Percentiles rank a stretch among this genome's conserved stretches.
Conservation (phyloP, 30 jellyfish, hydroid and myxozoan species). For the Catostylus mosaicus region DNA sequence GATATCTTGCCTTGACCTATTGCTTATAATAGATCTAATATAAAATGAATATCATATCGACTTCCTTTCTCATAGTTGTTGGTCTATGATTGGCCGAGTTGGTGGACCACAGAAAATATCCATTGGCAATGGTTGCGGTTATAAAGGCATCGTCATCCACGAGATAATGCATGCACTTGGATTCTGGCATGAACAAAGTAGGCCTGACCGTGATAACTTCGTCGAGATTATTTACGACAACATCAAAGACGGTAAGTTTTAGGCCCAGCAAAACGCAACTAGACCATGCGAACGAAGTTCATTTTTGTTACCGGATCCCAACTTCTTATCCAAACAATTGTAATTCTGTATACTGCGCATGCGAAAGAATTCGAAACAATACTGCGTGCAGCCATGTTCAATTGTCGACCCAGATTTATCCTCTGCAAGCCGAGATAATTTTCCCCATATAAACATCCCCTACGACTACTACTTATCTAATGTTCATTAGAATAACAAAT, state of each 20-base stretch:
- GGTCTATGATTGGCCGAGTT: conserved; percentile 84
- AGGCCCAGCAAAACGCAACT: not conserved
- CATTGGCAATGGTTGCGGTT: conserved; percentile 76
- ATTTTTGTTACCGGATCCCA: not conserved
- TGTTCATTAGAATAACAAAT: too few species aligned
- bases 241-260: conserved; percentile 58
- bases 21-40: too few species aligned
- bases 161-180: conserved; percentile 85
- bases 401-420: not conserved
- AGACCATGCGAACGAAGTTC: not conserved
- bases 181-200: conserved; percentile 75
- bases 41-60: too few species aligned
- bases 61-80: conserved; percentile 54
- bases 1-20: too few species aligned
- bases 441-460: too few species aligned
- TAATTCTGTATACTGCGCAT: too few species aligned
- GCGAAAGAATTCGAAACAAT: too few species aligned
- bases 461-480: too few species aligned
- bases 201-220: conserved; percentile 70
- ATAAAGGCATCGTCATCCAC: conserved; percentile 68
- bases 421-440: not conserved
- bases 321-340: not conserved
- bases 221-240: conserved; percentile 48
- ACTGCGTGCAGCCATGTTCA: too few species aligned
- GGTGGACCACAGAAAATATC: conserved; percentile 84